These are phyloP conservation scores for Leptura quadrifasciata DNA, from an alignment of 2,888 invertebrate species.

Conservation along the genomic window DNA sequence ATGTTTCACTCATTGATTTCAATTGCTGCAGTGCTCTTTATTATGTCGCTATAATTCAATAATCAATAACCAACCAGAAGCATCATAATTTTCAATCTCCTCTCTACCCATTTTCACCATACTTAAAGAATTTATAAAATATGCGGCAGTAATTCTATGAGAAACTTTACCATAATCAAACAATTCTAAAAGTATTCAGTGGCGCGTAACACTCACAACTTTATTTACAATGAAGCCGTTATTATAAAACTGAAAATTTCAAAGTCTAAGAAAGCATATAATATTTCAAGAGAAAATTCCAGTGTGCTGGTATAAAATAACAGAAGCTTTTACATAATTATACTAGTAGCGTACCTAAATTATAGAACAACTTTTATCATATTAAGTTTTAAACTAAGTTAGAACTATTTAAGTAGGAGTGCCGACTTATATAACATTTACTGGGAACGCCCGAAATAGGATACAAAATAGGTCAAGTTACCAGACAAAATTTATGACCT, in stretches of 20 bases:
- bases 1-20: no score
- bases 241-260: slow-evolving; percentile 11
- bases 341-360: slow-evolving; percentile 29
- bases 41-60: no score
- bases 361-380: slow-evolving; percentile 20
- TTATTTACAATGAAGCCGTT: slow-evolving; percentile 12
- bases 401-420: slow-evolving; percentile 1
- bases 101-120: neutral
- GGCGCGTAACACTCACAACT: neutral
- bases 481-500: neutral
- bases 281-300: slow-evolving; percentile 9
- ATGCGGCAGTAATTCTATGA: neutral
- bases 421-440: neutral
- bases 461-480: slow-evolving; percentile 9
- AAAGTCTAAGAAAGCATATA: slow-evolving; percentile 5
- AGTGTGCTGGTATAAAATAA: slow-evolving; percentile 9
- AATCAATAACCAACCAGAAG: no score
- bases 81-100: neutral
- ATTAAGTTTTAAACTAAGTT: slow-evolving; percentile 15
- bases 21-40: no score
- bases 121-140: neutral
- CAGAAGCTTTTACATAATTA: slow-evolving; percentile 21
- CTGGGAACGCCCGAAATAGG: neutral
- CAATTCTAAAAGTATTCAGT: slow-evolving; percentile 21
- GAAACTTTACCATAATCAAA: slow-evolving; percentile 8